Evolutionary conservation across 2,113 vertebrate genomes (phyloP).

Genomic region (Pogonocichla stellata): DNA sequence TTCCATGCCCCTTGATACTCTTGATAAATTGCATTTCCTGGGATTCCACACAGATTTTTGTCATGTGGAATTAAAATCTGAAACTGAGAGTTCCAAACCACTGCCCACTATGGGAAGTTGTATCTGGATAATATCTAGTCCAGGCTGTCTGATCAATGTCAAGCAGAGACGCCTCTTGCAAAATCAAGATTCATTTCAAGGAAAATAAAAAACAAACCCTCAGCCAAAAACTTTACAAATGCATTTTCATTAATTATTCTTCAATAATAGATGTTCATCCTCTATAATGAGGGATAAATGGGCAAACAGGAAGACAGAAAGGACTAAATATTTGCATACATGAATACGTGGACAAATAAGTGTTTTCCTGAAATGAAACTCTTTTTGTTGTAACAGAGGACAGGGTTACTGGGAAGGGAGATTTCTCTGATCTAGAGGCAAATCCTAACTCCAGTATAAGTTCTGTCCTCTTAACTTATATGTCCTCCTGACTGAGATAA

Average conservation of each 20-base stretch:
- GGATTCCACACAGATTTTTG: neutral
- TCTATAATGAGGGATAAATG: neutral
- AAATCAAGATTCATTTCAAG: neutral
- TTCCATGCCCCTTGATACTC: neutral
- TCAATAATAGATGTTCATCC: neutral
- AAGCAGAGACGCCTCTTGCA: neutral
- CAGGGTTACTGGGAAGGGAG: neutral
- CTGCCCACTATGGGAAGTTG: neutral
- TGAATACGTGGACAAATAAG: accelerated
- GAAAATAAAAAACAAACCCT: accelerated
- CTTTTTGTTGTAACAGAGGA: neutral
- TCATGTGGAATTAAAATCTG: neutral
- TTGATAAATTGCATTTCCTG: neutral
- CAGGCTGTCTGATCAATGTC: neutral
- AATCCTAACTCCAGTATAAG: neutral
- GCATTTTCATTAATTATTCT: neutral
- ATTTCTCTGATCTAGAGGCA: neutral
- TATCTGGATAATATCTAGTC: neutral
- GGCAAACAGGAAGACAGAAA: neutral
- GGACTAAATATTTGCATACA: neutral
- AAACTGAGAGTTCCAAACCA: neutral
- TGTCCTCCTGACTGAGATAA: neutral
- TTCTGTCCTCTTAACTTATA: neutral
- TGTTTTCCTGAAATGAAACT: neutral
- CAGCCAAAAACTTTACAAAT: accelerated